Base-by-base conservation (phyloP, 53 echinoderm and acorn worm species). In the Henricia sp. region DNA sequence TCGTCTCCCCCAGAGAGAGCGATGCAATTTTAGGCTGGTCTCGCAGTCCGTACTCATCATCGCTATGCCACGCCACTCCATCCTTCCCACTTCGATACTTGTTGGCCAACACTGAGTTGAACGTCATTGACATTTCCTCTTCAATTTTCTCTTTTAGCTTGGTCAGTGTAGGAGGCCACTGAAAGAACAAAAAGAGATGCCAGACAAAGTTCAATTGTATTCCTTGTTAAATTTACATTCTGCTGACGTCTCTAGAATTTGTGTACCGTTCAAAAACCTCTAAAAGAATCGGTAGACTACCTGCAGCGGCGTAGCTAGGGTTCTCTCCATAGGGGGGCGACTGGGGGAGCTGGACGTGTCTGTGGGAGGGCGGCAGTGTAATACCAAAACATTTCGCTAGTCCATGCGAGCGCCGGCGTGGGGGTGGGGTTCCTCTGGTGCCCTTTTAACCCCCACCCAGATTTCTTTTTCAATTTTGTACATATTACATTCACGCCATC, bases 11-110 rank as follows among this genome's bases (percentile, higher is more conserved):
- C 26, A 99, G 84, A 17, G 99, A 94, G 41, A 99, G 29, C 8
- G 99, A 99, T 13, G 99, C 99, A 27, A 99, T 99, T 2, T 72
- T 86, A 17, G 99, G 99, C 26, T 92, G 86, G 0, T 59, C 50
- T 20, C 94, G 86, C 38, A 99, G 82, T 0, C 90, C 85, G 16
- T 88, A 90, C 44, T 99, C 99, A 70, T 95, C 92, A 71, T 99
- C 99, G 26, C 92, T 90, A 35, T 99, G 99, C 99, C 99, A 99
- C 12, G 92, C 91, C 3, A 99, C 94, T 16, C 95, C 84, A 56
- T 99, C 99, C n/a, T 74, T 80, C 42, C 88, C 89, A 53, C 62
- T 66, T 20, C 92, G 86, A 74, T 99, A 99, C 40, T 78, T 67
- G 60, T 99, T 99, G 3, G 77, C 70, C 23, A 99, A 82, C 37